These are phyloP conservation scores for Dicranocentrus wangi DNA, from an alignment of 2,888 invertebrate species.

Conservation along the genomic window DNA sequence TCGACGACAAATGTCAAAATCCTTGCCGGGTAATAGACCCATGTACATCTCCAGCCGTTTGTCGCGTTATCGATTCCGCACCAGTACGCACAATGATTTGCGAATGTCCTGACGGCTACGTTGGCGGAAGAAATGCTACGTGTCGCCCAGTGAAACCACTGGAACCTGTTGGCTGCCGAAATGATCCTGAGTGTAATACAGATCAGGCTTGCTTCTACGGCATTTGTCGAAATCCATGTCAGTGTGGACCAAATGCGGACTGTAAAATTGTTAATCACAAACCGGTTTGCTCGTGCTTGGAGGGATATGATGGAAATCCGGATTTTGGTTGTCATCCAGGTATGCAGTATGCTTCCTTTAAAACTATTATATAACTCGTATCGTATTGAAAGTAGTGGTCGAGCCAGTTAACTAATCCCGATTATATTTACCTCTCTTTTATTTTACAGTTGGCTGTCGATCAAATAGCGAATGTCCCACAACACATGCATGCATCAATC, in stretches of 20 bases:
- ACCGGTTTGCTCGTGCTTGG: slow-evolving; percentile 74
- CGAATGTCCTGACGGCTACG: slow-evolving; percentile 89
- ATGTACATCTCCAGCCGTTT: slow-evolving; percentile 85
- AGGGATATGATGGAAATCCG: slow-evolving; percentile 73
- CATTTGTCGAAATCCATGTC: slow-evolving; percentile 89
- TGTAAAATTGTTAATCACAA: slow-evolving; percentile 75
- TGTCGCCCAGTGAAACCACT: slow-evolving; percentile 79
- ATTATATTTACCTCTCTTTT: not conserved
- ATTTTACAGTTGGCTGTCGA: slow-evolving; percentile 79
- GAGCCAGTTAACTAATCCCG: not conserved
- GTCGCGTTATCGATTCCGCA: slow-evolving; percentile 87
- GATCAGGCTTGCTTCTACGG: slow-evolving; percentile 89
- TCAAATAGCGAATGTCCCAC: slow-evolving; percentile 86
- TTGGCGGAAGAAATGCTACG: slow-evolving; percentile 85
- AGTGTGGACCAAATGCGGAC: slow-evolving; percentile 81
- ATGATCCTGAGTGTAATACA: slow-evolving; percentile 85
- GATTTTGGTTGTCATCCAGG: slow-evolving; percentile 72
- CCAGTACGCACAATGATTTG: slow-evolving; percentile 88
- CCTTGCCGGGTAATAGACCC: slow-evolving; percentile 87
- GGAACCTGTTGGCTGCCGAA: slow-evolving; percentile 81
- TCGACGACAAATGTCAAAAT: slow-evolving; percentile 87
- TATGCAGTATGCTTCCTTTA: slow-evolving; percentile 50
- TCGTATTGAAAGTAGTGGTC: not conserved
- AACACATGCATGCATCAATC: slow-evolving; percentile 88
- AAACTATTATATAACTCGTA: not conserved